Evolutionary conservation across 2,113 vertebrate species (phyloP), one percentile per base, ranked within the genome.

Genomic region (Xiphophorus hellerii): DNA sequence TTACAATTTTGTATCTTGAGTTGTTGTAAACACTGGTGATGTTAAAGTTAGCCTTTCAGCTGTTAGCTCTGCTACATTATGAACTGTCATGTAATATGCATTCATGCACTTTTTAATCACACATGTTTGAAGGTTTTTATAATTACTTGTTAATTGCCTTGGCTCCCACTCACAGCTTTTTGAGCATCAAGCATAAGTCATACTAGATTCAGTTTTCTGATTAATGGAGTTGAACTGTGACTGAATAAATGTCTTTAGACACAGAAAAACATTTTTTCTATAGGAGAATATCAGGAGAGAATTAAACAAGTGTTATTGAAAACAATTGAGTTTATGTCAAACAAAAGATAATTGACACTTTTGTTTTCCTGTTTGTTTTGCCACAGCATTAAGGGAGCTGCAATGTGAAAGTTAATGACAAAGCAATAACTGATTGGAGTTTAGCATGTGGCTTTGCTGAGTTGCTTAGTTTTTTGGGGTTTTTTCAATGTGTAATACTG

Each of bases 131-230:
- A 25, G 37, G 69, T 61, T 30, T 63, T 31, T 73, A 62, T 87
- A 73, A 51, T 63, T 35, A 12, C 62, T 61, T 62, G 12, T n/a
- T 88, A 84, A 88, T 81, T 85, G 72, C 80, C 27, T 83, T 5
- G 1, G 65, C 58, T 58, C 67, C 17, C 0, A 6, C 37, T 0
- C 9, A 2, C 73, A 0, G 12, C 80, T 37, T 62, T 77, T 62
- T 51, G 73, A 74, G 67, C 9, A 22, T 69, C 74, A 14, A 48
- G 58, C 37, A 35, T 60, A 74, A 66, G 42, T 80, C 78, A 63
- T 37, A 69, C 62, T 22, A 17, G 62, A 61, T 80, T 66, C 74
- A 29, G 64, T 30, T 75, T 76, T 44, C 81, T 69, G 70, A 87
- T 85, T 84, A 88, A 74, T 60, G 64, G 28, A 74, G 66, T 68